A percentile compares a stretch with the other conserved stretches of the same genome.
These are phyloP conservation scores for Calliphora vicina DNA, from an alignment of 1,140 invertebrate genomes.

Conservation along the genomic window DNA sequence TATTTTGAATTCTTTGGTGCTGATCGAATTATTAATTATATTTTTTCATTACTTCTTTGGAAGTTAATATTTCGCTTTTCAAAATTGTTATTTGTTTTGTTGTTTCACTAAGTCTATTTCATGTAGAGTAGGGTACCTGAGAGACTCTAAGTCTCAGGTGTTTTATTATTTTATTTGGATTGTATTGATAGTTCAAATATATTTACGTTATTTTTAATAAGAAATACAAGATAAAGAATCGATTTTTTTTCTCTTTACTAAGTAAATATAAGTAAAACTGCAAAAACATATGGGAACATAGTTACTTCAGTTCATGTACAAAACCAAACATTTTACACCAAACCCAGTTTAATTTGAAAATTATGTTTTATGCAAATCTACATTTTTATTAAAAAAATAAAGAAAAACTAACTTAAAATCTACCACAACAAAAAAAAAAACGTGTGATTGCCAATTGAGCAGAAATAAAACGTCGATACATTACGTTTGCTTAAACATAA, in stretches of 20 bases:
- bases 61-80: no score
- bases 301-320: not conserved
- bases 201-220: not conserved
- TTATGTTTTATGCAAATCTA: constrained; percentile 34
- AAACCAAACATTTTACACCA: constrained; percentile 18
- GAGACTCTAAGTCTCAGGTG: not conserved
- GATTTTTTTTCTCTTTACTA: not conserved
- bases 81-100: no score
- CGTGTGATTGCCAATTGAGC: not conserved
- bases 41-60: no score
- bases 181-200: not conserved
- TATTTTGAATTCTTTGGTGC: no score
- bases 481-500: not conserved
- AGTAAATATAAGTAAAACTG: not conserved
- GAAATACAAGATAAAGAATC: not conserved
- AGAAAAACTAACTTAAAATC: not conserved
- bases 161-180: not conserved
- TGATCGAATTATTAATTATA: no score
- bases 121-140: not conserved
- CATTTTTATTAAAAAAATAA: not conserved
- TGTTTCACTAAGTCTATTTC: no score
- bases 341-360: constrained; percentile 30
- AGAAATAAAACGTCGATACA: no score
- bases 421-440: not conserved
- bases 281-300: not conserved